Conservation (phyloP, 1,140 invertebrate genomes). For the Pentalonia nigronervosa region DNA sequence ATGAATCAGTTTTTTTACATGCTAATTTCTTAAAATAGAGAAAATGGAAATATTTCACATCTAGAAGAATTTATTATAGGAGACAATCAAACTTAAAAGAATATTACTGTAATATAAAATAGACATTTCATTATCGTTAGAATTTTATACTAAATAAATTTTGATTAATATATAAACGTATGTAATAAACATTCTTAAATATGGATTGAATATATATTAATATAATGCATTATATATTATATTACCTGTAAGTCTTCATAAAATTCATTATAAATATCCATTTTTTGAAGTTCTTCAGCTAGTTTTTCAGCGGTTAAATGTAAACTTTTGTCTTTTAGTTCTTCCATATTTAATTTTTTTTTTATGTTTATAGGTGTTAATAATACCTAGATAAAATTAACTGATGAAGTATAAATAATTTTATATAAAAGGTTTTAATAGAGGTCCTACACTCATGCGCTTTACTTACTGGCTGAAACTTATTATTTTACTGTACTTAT, state of each 20-base stretch:
- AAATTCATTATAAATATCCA: slow-evolving; percentile 71
- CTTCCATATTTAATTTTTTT: slow-evolving; percentile 64
- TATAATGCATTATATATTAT: neutral
- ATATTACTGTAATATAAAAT: neutral
- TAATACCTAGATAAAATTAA: neutral
- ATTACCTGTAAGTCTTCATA: slow-evolving; percentile 72
- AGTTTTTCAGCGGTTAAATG: slow-evolving; percentile 72
- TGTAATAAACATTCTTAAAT: neutral
- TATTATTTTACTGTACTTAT: neutral
- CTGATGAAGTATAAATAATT: neutral
- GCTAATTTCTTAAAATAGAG: neutral
- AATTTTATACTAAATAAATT: neutral
- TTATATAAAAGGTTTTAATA: neutral
- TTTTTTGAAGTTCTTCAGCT: slow-evolving; percentile 70
- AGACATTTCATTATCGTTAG: neutral
- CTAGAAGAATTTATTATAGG: neutral
- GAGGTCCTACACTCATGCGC: neutral
- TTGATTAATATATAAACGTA: neutral
- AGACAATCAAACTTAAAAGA: neutral
- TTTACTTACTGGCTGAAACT: neutral
- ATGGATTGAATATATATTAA: no score
- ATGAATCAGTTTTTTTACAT: no score
- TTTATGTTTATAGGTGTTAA: neutral
- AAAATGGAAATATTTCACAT: neutral
- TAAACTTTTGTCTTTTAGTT: slow-evolving; percentile 68